Conservation (phyloP, 2,113 vertebrate genomes). For the Gopherus evgoodei region DNA sequence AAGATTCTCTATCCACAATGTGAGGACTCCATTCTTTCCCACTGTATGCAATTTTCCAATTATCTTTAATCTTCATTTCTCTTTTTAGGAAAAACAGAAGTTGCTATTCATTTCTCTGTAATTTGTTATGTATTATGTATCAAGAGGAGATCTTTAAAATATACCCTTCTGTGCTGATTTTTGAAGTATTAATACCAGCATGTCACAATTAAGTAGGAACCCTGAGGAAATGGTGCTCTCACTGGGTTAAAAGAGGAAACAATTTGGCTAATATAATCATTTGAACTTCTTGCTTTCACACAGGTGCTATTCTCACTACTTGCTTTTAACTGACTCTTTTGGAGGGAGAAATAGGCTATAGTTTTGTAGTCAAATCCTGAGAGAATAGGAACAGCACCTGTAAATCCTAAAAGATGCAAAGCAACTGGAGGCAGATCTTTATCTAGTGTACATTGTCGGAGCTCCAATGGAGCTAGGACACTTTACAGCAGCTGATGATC, state of each 20-base stretch:
- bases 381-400: background rate
- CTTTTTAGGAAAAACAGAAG: background rate
- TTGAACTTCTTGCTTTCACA: background rate
- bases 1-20: background rate
- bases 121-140: background rate
- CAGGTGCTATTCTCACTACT: background rate
- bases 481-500: background rate
- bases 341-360: background rate
- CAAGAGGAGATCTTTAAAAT: slow-evolving; percentile 4
- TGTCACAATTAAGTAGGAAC: background rate
- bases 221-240: background rate
- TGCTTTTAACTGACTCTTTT: background rate
- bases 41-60: background rate
- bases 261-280: background rate
- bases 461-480: background rate
- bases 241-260: background rate
- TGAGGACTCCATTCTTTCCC: background rate
- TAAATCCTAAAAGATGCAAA: background rate
- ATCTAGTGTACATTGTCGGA: background rate
- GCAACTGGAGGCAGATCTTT: background rate
- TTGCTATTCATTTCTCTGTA: background rate
- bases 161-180: background rate
- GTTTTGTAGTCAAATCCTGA: background rate
- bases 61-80: background rate
- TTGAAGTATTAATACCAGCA: background rate